A percentile compares a stretch with the other conserved stretches of the same genome.
Evolutionary conservation across 2,797 vertebrate species (phyloP).

Genomic region (Danionella dracula): DNA sequence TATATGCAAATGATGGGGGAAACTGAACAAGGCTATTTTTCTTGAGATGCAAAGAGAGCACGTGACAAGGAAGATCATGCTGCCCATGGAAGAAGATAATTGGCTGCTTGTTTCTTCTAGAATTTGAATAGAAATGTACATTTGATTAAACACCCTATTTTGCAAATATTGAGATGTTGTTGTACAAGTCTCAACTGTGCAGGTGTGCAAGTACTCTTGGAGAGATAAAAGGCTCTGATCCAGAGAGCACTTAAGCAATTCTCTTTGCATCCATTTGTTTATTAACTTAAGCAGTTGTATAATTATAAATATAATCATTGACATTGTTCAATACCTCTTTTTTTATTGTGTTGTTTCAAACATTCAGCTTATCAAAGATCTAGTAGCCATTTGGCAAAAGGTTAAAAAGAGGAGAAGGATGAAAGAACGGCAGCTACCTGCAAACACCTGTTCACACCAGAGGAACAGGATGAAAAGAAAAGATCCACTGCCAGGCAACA

Average conservation of each 20-base stretch:
- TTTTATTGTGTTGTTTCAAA: neutral
- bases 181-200: conserved; percentile 51
- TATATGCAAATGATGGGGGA: conserved; percentile 73
- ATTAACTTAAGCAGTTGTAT: too few species aligned
- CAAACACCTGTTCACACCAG: conserved; percentile 70
- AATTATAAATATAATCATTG: neutral
- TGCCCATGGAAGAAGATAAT: conserved; percentile 68
- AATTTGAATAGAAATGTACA: conserved; percentile 85
- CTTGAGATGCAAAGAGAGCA: conserved; percentile 82
- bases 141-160: conserved; percentile 79
- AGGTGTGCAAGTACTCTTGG: conserved; percentile 55
- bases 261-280: neutral
- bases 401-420: conserved; percentile 46
- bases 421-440: conserved; percentile 72
- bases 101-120: conserved; percentile 71
- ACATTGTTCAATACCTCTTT: too few species aligned
- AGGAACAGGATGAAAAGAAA: conserved; percentile 41
- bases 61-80: conserved; percentile 72
- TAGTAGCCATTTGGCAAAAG: conserved; percentile 62
- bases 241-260: neutral
- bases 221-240: neutral
- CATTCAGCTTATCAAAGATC: conserved; percentile 22
- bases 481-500: conserved; percentile 52
- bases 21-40: conserved; percentile 73
- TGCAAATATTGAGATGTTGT: conserved; percentile 69